Conservation (phyloP, 30 jellyfish, hydroid and myxozoan species). For the Chrysaora quinquecirrha region DNA sequence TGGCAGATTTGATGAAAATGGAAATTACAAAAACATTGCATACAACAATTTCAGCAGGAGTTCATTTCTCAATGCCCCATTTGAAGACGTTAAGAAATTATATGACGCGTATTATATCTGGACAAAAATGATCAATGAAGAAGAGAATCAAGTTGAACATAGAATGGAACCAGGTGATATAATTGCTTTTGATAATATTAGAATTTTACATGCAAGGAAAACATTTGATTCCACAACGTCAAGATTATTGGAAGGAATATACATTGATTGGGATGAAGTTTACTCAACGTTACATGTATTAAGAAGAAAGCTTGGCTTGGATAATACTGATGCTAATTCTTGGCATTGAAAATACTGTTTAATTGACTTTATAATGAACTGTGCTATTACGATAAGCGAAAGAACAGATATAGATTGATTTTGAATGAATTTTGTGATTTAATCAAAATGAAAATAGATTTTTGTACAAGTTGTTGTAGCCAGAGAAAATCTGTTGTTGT, state of each 20-base stretch:
- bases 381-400: too few species aligned
- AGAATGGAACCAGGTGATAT: slow-evolving; percentile 80
- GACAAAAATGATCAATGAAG: slow-evolving; percentile 21
- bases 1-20: slow-evolving; percentile 65
- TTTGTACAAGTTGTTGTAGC: too few species aligned
- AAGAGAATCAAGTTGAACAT: slow-evolving; percentile 21
- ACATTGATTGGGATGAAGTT: slow-evolving; percentile 86
- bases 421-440: too few species aligned
- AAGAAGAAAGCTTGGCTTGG: slow-evolving; percentile 37
- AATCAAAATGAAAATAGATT: too few species aligned
- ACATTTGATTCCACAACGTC: slow-evolving; percentile 32
- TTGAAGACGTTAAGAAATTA: slow-evolving; percentile 39
- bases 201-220: slow-evolving; percentile 79
- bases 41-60: slow-evolving; percentile 74
- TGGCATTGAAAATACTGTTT: too few species aligned
- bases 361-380: too few species aligned
- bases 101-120: slow-evolving; percentile 54
- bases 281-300: slow-evolving; percentile 31
- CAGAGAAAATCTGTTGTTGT: too few species aligned
- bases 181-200: slow-evolving; percentile 64
- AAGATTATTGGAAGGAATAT: slow-evolving; percentile 74
- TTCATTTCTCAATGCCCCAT: slow-evolving; percentile 68
- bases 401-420: too few species aligned
- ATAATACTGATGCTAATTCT: slow-evolving; percentile 20
- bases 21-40: slow-evolving; percentile 35